A percentile compares a stretch with the other conserved stretches of the same genome.
phyloP scores from a whole-genome alignment of 2,113 vertebrate species.

The Orthonyx spaldingii region DNA sequence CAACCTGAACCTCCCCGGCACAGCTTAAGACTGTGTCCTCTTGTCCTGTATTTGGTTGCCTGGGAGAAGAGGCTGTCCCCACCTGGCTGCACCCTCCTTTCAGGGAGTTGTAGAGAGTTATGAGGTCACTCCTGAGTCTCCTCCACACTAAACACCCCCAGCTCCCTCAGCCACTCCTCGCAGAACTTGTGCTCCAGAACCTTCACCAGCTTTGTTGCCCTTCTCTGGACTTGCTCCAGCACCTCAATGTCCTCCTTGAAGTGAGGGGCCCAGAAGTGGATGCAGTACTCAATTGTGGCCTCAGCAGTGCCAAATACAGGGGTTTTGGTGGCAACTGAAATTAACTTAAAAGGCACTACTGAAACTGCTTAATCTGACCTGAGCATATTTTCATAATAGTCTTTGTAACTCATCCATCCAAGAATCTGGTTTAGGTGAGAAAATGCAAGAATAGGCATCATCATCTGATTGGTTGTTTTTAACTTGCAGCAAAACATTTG shows the following conservation, averaged over 20 bases:
- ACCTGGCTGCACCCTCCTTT: not conserved
- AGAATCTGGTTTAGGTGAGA: not conserved
- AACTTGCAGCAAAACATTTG: not conserved
- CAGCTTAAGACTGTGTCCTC: not conserved
- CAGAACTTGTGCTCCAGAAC: not conserved
- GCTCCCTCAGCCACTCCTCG: not conserved
- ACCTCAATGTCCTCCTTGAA: not conserved
- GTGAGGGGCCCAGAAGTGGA: not conserved
- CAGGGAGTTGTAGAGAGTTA: fast-evolving
- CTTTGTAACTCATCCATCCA: not conserved
- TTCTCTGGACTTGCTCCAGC: not conserved
- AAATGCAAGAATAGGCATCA: not conserved
- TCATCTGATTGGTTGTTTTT: not conserved
- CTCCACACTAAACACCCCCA: not conserved
- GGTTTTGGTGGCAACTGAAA: not conserved
- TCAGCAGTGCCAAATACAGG: not conserved
- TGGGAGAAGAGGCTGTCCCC: not conserved
- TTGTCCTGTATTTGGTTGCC: not conserved
- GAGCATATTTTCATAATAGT: not conserved
- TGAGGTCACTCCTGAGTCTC: not conserved
- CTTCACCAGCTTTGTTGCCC: not conserved
- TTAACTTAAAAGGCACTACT: not conserved
- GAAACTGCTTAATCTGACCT: not conserved
- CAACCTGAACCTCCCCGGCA: not conserved
- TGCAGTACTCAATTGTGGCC: not conserved